These are phyloP conservation scores for Rotaria macrura DNA, from an alignment of 2,888 invertebrate species.

Conservation along the genomic window DNA sequence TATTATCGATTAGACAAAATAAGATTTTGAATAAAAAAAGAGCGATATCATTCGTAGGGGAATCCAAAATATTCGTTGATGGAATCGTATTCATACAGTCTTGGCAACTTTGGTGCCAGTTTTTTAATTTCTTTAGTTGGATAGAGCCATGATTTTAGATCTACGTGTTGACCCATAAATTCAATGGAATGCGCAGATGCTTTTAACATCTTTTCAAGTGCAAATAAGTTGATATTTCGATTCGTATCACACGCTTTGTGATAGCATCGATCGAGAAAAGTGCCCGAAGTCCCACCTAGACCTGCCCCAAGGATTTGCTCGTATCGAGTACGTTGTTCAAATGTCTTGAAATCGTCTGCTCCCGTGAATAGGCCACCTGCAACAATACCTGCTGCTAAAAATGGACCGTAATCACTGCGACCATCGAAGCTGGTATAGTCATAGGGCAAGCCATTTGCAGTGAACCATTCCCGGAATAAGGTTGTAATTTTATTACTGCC, in stretches of 20 bases:
- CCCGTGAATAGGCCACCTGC: not conserved
- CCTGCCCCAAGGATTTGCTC: not conserved
- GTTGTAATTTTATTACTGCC: not conserved
- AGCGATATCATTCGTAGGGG: not conserved
- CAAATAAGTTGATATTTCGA: not conserved
- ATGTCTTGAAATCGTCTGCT: not conserved
- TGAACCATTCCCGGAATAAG: not conserved
- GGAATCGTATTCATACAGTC: not conserved
- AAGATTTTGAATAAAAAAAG: too few species aligned
- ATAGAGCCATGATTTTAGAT: not conserved
- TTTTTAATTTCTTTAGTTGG: not conserved
- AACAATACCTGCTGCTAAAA: not conserved
- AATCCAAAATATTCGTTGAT: not conserved
- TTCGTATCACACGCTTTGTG: not conserved
- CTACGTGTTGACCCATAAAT: not conserved
- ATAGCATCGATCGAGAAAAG: not conserved
- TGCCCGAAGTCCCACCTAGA: not conserved
- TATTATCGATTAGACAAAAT: too few species aligned
- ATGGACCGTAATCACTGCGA: constrained; percentile 15
- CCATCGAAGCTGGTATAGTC: not conserved
- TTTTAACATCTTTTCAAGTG: not conserved
- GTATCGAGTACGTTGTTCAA: not conserved
- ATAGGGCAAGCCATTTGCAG: not conserved
- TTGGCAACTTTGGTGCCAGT: not conserved
- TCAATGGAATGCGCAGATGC: not conserved